phyloP scores from a whole-genome alignment of 1,140 invertebrate genomes.

The Cataglyphis hispanica region DNA sequence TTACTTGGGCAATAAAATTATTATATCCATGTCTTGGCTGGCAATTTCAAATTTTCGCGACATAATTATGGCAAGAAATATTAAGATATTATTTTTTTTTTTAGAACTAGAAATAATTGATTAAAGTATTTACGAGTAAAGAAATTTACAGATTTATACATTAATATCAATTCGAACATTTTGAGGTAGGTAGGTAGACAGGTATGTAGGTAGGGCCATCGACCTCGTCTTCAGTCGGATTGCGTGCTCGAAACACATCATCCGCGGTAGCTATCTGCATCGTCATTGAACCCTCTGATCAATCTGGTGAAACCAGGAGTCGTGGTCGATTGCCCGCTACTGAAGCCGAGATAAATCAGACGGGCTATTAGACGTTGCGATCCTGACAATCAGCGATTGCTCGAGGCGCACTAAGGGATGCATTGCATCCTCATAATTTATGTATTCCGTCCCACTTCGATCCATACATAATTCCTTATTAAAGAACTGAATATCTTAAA shows the following conservation, averaged over 20 bases:
- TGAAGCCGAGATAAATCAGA: constrained; percentile 69
- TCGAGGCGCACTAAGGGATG: constrained; percentile 53
- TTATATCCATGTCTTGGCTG: not conserved
- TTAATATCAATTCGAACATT: constrained; percentile 23
- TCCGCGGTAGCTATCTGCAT: constrained; percentile 78
- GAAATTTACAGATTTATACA: not conserved
- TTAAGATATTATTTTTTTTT: not conserved
- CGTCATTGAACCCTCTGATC: constrained; percentile 78
- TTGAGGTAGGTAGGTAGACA: constrained; percentile 42
- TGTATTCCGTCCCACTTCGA: not conserved
- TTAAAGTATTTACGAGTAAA: not conserved
- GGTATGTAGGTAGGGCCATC: constrained; percentile 18
- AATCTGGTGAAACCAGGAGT: constrained; percentile 74
- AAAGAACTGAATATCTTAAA: not conserved
- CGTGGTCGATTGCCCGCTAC: constrained; percentile 70
- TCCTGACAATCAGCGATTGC: constrained; percentile 52
- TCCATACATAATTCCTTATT: constrained; percentile 13
- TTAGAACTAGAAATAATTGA: not conserved
- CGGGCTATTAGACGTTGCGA: constrained; percentile 45
- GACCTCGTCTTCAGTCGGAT: constrained; percentile 46
- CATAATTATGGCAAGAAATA: not conserved
- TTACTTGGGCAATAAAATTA: not conserved
- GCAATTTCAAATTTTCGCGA: not conserved
- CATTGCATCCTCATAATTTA: constrained; percentile 23
- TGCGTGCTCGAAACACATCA: constrained; percentile 58